Base-by-base conservation (phyloP, 2,113 vertebrate genomes). In the Neopipo cinnamomea region DNA sequence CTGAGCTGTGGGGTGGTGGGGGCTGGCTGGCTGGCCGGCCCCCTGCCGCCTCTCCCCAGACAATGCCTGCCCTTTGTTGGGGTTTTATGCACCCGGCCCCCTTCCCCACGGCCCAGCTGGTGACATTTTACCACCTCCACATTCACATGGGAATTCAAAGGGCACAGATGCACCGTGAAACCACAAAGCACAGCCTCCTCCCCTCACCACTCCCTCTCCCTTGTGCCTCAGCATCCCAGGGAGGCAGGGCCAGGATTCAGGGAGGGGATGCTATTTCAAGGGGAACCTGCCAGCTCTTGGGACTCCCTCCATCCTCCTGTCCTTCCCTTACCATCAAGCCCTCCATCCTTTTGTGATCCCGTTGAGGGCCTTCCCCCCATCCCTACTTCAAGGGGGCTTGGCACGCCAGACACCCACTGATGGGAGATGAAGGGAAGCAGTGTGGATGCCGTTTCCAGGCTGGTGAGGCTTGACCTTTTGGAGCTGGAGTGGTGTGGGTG, bases 61-160 rank as follows among this genome's bases (percentile, higher is more conserved):
- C 96, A 96, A 96, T 95, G 68, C 74, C 63, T 1, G 0, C 91
- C 68, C 75, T 95, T 95, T 97, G 95, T 94, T 55, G 89, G 73
- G 63, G 30, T 82, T 96, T 95, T 92, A 61, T 0, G 8, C 0
- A 8, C 70, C 58, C 8, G 0, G 56, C 91, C 81, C 67, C 71
- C 58, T 89, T 96, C 71, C 58, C 70, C 0, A 3, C 13, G 1
- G 88, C 88, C 96, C 96, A 96, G 96, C 97, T 84, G 95, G 96
- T 96, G 96, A 95, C 90, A 96, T 97, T 97, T 97, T 95, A 93
- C 96, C 94, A 94, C 94, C 94, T 96, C 96, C 92, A 95, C 92
- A 77, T 93, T 89, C 96, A 35, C 96, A 83, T 47, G 74, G 70
- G 82, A 87, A 94, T 89, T 97, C 92, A 96, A 97, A 97, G 95